Evolutionary conservation across 2,113 vertebrate genomes (phyloP).

Genomic region (Sinocyclocheilus anophthalmus): DNA sequence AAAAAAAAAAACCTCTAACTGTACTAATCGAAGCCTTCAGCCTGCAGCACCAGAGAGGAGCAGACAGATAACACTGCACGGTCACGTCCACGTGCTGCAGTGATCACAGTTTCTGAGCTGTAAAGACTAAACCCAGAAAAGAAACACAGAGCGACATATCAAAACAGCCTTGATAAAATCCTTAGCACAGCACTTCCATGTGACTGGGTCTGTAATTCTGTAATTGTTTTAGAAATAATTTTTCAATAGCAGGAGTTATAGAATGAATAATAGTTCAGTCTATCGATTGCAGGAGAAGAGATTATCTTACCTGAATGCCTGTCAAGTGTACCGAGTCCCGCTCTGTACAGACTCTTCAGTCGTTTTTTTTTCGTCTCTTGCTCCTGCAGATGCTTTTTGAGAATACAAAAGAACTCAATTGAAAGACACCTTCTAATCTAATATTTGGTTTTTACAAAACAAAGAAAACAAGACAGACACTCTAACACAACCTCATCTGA

Average conservation of each 20-base stretch:
- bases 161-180: not conserved
- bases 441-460: not conserved
- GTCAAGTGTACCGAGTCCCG: not conserved
- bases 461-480: constrained; percentile 1
- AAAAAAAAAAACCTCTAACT: not conserved
- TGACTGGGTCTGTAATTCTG: not conserved
- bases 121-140: not conserved
- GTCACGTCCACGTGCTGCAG: not conserved
- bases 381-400: not conserved
- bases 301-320: not conserved
- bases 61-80: not conserved
- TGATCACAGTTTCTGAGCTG: not conserved
- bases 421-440: not conserved
- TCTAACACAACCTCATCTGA: not conserved
- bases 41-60: not conserved
- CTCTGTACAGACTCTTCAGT: not conserved
- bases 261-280: not conserved
- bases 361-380: not conserved
- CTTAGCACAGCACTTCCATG: not conserved
- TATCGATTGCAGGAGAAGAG: not conserved
- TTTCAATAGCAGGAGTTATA: not conserved
- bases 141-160: not conserved
- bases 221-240: not conserved
- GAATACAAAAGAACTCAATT: not conserved
- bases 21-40: not conserved